Conservation (phyloP, 2,888 invertebrate genomes). For the Cacoxenus indagator region DNA sequence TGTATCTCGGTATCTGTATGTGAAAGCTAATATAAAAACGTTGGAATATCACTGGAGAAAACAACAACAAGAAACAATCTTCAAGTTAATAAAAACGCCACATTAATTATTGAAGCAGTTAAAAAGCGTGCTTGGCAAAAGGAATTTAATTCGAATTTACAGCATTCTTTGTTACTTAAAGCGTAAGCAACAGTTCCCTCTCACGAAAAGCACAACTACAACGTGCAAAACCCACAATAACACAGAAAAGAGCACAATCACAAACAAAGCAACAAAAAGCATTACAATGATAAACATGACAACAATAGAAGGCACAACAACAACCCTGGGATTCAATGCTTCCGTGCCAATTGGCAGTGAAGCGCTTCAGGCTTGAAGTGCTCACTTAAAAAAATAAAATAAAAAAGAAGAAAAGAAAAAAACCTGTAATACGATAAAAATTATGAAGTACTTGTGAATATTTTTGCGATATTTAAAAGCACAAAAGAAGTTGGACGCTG, state of each 20-base stretch:
- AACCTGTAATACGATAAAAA: too few relatives aligned
- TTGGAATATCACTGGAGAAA: neutral
- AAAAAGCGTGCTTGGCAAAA: neutral
- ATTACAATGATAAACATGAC: constrained; percentile 6
- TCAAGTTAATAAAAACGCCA: neutral
- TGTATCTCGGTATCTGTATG: neutral
- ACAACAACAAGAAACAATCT: neutral
- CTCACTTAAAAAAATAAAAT: neutral
- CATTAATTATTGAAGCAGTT: neutral
- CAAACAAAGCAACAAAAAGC: constrained; percentile 22
- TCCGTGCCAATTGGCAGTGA: constrained; percentile 1
- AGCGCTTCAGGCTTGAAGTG: neutral
- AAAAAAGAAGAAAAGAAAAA: neutral
- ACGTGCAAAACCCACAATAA: neutral
- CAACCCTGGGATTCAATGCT: neutral
- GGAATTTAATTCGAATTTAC: neutral
- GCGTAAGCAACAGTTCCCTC: constrained; percentile 2
- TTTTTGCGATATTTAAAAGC: too few relatives aligned
- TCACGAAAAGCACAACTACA: neutral
- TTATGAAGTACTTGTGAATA: too few relatives aligned
- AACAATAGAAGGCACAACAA: constrained; percentile 6
- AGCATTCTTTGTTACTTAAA: neutral
- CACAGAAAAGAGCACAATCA: neutral
- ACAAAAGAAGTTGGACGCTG: too few relatives aligned
- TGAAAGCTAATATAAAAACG: neutral